Conservation (phyloP, 2,113 vertebrate genomes). For the Argyrosomus japonicus region DNA sequence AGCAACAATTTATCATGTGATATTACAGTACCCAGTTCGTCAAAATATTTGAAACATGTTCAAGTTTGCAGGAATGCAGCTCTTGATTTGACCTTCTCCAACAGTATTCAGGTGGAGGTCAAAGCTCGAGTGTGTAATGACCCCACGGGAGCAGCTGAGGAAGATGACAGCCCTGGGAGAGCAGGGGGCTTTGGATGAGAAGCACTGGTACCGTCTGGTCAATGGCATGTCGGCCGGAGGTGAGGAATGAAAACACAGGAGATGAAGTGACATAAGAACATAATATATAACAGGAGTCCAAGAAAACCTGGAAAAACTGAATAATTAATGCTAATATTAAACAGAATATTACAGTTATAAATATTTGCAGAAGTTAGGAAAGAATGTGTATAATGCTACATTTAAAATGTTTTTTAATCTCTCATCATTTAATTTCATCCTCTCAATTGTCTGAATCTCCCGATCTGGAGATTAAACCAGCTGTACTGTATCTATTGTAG, state of each 20-base stretch:
- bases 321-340: no score
- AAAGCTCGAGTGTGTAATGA: constrained; percentile 84
- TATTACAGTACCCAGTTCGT: neutral
- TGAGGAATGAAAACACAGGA: constrained; percentile 65
- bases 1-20: neutral
- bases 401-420: neutral
- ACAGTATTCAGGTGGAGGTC: constrained; percentile 43
- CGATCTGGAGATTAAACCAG: neutral
- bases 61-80: neutral
- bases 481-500: neutral
- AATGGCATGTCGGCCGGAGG: constrained; percentile 90
- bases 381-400: neutral
- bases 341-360: neutral
- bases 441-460: neutral
- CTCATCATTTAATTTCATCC: neutral
- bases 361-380: neutral
- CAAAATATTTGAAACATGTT: neutral
- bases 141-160: constrained; percentile 89
- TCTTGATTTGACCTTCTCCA: neutral
- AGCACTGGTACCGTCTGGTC: constrained; percentile 88
- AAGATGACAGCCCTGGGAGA: constrained; percentile 89
- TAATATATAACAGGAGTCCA: neutral
- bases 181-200: constrained; percentile 88
- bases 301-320: neutral
- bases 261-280: neutral